Evolutionary conservation across 2,888 invertebrate genomes (phyloP), one percentile per base, ranked within the genome.

Genomic region (Melipona bicolor): DNA sequence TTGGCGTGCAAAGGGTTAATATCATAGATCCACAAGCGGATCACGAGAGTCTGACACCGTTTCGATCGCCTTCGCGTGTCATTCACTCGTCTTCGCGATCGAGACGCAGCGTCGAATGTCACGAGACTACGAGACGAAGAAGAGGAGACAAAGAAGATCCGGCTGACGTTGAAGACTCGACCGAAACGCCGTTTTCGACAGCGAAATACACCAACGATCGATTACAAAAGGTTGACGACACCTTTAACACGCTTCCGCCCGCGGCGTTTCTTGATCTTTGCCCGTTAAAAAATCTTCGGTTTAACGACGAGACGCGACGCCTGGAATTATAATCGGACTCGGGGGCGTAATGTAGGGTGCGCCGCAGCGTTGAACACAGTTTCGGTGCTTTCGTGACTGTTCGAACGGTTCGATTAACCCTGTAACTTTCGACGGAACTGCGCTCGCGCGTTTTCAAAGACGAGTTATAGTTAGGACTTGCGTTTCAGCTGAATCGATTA

Each of bases 211-310:
- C 43, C 43, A 43, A 9, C 43, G 52, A n/a, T 15, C 83, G 77
- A 83, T 83, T 70, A 67, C 75, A 75, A 88, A 68, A 86, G 86
- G 86, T 83, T 75, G 84, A 86, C 79, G 86, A 88, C 88, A 85
- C 77, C 82, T 43, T 43, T 43, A 9, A 76, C 9, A 76, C 13
- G 62, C 68, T 79, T 76, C 65, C 79, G 56, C 88, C 72, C 27
- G 32, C 49, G 82, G 88, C 88, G 79, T 81, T 79, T 75, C 75
- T 64, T 88, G 88, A 88, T 88, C 86, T 88, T 88, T 88, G 52
- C 75, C 54, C 79, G 86, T 84, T 36, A 84, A 88, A 88, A 84
- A 88, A 88, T 86, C 88, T 79, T 67, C 62, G 64, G 4, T 75
- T 81, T 83, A 83, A 81, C 71, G 72, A 83, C 81, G 65, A 52